Evolutionary conservation across 1,140 invertebrate genomes (phyloP), one percentile per base, ranked within the genome.

Genomic region (Pachypsylla venusta): DNA sequence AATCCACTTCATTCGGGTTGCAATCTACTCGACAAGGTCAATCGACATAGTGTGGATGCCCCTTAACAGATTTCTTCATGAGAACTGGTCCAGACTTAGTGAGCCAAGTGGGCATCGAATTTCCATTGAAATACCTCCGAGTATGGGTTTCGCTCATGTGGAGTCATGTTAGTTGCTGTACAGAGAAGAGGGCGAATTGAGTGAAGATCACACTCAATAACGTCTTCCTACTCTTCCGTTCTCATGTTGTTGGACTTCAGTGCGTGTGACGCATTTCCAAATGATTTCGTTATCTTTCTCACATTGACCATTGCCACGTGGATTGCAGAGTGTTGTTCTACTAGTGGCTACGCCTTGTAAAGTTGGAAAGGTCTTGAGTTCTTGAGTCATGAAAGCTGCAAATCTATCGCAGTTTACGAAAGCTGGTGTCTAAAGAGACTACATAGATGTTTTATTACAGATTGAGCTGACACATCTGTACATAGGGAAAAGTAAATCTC

Each of bases 401-500:
- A 57, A 61, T 58, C 62, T 58, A 57, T 64, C 61, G 14, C 60
- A 65, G 60, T 67, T 61, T 3, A 66, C 62, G 54, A 20, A 67
- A 26, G 60, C 14, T 19, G 59, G 62, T 13, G 55, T 20, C 25
- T 62, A 61, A 62, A 65, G 12, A 68, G 26, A 16, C 61, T 16
- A 16, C 48, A 54, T 12, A 67, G 39, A 16, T 61, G 57, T 25
- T 58, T 28, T 40, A 67, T 69, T 22, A 68, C 60, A 35, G 63
- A 60, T 3, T 54, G 24, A n/a, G n/a, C n/a, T n/a, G 58, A 63
- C 54, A 64, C 60, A 62, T 64, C 57, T 14, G 53, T 20, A 60
- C 64, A 65, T 25, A 56, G 61, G 54, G 62, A 62, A 64, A 69
- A 70, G 20, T 66, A 61, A 68, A 71, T 55, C 68, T 58, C 5